phyloP scores from a whole-genome alignment of 1,140 invertebrate genomes.

The Drosophila rhopaloa region DNA sequence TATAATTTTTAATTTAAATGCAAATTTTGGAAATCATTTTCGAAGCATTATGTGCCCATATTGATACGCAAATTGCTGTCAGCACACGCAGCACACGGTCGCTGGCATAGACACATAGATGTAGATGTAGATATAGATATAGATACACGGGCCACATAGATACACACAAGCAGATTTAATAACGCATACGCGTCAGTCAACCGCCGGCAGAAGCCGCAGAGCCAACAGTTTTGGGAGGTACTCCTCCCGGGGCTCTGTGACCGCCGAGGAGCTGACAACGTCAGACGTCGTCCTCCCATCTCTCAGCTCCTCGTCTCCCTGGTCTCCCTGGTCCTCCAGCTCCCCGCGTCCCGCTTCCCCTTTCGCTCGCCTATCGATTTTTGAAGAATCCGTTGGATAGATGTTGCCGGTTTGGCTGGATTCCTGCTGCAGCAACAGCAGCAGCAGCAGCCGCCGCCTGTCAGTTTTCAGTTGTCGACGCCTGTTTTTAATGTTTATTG shows the following conservation, averaged over 20 bases:
- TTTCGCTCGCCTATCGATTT: conserved; percentile 54
- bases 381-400: conserved; percentile 63
- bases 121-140: conserved; percentile 2
- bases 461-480: conserved; percentile 27
- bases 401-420: conserved; percentile 2
- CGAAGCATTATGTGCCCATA: conserved; percentile 82
- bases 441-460: conserved; percentile 1
- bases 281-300: conserved; percentile 12
- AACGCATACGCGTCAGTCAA: conserved; percentile 80
- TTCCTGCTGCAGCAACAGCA: neutral
- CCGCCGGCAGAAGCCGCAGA: conserved; percentile 68
- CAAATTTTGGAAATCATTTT: conserved; percentile 83
- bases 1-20: conserved; percentile 83
- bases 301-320: conserved; percentile 11
- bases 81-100: conserved; percentile 64
- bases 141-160: conserved; percentile 5
- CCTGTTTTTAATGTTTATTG: conserved; percentile 70
- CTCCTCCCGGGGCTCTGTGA: conserved; percentile 34
- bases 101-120: conserved; percentile 2
- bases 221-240: conserved; percentile 50
- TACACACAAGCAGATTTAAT: conserved; percentile 73
- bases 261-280: conserved; percentile 64
- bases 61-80: conserved; percentile 83
- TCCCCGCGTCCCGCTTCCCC: neutral
- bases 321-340: conserved; percentile 1